Conservation (phyloP, 1,140 invertebrate species). For the Protaetia brevitarsis region DNA sequence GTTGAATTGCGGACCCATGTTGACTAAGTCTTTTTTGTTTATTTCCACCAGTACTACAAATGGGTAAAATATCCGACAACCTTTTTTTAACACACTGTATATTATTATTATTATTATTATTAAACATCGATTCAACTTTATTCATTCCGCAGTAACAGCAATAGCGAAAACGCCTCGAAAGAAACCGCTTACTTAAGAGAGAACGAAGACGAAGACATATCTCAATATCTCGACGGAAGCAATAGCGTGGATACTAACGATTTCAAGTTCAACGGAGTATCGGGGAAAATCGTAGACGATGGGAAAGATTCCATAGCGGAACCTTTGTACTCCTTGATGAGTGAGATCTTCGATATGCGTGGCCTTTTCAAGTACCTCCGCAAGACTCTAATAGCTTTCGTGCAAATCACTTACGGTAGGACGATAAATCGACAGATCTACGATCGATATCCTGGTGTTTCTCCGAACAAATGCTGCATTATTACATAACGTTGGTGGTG, state of each 20-base stretch:
- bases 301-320: constrained; percentile 82
- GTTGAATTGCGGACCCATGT: no score
- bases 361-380: constrained; percentile 84
- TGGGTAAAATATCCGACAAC: no score
- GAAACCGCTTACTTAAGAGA: constrained; percentile 49
- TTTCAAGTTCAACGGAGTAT: constrained; percentile 45
- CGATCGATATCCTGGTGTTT: constrained; percentile 81
- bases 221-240: constrained; percentile 62
- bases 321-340: constrained; percentile 78
- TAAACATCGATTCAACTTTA: no score
- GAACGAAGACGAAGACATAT: constrained; percentile 71
- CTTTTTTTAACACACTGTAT: no score
- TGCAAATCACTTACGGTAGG: constrained; percentile 86
- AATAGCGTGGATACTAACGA: constrained; percentile 51
- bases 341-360: constrained; percentile 85
- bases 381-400: constrained; percentile 84
- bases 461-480: constrained; percentile 86
- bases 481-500: constrained; percentile 77
- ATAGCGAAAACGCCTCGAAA: constrained; percentile 47
- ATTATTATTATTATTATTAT: neutral
- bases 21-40: no score
- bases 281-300: constrained; percentile 53
- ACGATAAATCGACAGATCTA: constrained; percentile 90
- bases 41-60: no score
- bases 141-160: constrained; percentile 24